These are phyloP conservation scores for Gopherus evgoodei DNA, from an alignment of 2,113 vertebrate species.

Conservation along the genomic window DNA sequence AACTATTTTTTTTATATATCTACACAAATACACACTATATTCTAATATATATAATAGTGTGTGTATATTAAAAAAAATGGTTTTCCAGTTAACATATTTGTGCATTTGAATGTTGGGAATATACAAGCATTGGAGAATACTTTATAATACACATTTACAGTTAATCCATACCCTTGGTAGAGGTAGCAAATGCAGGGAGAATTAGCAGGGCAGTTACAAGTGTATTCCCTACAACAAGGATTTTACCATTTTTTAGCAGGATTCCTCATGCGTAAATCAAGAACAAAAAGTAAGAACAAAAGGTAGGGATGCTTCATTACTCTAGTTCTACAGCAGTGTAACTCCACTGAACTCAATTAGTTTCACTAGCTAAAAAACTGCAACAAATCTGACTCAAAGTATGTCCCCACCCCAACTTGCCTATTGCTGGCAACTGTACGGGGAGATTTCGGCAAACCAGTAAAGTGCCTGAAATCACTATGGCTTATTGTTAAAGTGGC, in stretches of 20 bases:
- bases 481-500: no score
- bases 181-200: background rate
- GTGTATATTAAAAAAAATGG: background rate
- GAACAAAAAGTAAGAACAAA: background rate
- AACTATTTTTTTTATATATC: no score
- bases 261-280: conserved; percentile 25
- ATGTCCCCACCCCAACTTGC: background rate
- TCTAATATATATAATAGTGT: no score
- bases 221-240: background rate
- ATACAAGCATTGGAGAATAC: background rate
- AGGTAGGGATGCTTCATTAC: background rate
- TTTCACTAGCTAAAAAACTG: background rate
- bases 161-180: background rate
- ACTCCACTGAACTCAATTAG: conserved; percentile 49
- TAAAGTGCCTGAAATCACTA: no score
- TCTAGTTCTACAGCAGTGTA: conserved; percentile 21
- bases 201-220: conserved; percentile 23
- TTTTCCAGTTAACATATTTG: background rate
- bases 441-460: no score
- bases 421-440: background rate
- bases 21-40: background rate
- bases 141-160: background rate
- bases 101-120: background rate
- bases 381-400: background rate
- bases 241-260: background rate